Evolutionary conservation across 2,113 vertebrate species (phyloP).

Genomic region (Siniperca chuatsi): DNA sequence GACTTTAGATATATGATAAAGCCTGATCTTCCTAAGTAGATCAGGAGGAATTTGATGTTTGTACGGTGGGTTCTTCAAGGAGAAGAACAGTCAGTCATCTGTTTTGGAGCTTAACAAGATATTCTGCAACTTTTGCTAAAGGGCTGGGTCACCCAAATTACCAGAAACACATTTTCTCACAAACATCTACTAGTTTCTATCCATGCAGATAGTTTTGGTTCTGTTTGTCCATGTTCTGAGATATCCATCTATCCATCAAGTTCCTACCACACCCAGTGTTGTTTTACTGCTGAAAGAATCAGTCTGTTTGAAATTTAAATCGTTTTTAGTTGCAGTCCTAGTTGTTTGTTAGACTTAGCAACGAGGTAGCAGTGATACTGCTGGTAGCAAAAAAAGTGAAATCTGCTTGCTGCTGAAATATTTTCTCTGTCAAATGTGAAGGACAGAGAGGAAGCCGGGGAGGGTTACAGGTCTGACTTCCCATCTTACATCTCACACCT

Average conservation of each 20-base stretch:
- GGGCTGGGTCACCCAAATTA: too few relatives aligned
- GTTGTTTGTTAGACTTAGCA: not conserved
- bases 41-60: not conserved
- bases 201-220: not conserved
- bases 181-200: not conserved
- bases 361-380: not conserved
- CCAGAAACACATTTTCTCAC: not conserved
- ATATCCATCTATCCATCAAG: too few relatives aligned
- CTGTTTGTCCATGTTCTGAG: not conserved
- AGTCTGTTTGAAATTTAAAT: not conserved
- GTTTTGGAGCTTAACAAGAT: not conserved
- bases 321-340: not conserved
- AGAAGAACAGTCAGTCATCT: not conserved
- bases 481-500: conserved; percentile 20
- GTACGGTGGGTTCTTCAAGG: not conserved
- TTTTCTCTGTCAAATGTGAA: conserved; percentile 28
- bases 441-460: not conserved
- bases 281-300: too few relatives aligned
- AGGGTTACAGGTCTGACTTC: conserved; percentile 16
- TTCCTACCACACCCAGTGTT: not conserved
- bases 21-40: too few relatives aligned
- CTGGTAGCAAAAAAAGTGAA: too few relatives aligned
- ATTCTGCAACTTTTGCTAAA: too few relatives aligned
- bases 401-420: not conserved
- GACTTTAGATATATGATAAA: not conserved